phyloP scores from a whole-genome alignment of 2,113 vertebrate genomes.

The Gadus macrocephalus region DNA sequence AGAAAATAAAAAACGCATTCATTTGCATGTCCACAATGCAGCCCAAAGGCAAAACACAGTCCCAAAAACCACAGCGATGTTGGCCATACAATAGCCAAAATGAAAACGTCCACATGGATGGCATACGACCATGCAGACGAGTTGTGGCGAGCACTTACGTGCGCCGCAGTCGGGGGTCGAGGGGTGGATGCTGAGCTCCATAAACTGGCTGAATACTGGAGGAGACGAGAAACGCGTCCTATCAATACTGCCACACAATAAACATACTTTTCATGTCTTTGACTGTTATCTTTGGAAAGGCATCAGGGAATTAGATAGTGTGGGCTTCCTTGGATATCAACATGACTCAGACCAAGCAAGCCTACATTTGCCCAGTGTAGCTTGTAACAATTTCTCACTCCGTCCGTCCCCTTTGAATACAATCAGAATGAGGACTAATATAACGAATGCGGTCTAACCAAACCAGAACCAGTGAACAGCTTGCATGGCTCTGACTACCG shows the following conservation, averaged over 20 bases:
- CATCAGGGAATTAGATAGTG: not conserved
- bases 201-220: slow-evolving; percentile 92
- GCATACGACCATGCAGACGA: slow-evolving; percentile 34
- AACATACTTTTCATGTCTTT: slow-evolving; percentile 6
- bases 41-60: not conserved
- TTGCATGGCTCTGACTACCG: slow-evolving; percentile 27
- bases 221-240: slow-evolving; percentile 39
- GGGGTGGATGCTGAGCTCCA: slow-evolving; percentile 91
- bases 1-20: not conserved
- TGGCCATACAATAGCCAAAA: slow-evolving; percentile 1
- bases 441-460: not conserved
- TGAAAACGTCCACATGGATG: slow-evolving; percentile 8
- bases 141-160: slow-evolving; percentile 75
- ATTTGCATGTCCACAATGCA: not conserved
- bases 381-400: too few species aligned
- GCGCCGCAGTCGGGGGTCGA: slow-evolving; percentile 86
- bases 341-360: too few species aligned
- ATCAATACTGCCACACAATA: slow-evolving; percentile 20
- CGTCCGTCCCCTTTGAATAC: not conserved
- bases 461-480: slow-evolving; percentile 31
- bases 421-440: not conserved
- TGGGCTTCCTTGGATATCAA: not conserved
- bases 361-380: too few species aligned
- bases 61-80: slow-evolving; percentile 2
- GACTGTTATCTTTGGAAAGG: not conserved